These are phyloP conservation scores for Cotesia vestalis DNA, from an alignment of 1,140 invertebrate genomes.

Conservation along the genomic window DNA sequence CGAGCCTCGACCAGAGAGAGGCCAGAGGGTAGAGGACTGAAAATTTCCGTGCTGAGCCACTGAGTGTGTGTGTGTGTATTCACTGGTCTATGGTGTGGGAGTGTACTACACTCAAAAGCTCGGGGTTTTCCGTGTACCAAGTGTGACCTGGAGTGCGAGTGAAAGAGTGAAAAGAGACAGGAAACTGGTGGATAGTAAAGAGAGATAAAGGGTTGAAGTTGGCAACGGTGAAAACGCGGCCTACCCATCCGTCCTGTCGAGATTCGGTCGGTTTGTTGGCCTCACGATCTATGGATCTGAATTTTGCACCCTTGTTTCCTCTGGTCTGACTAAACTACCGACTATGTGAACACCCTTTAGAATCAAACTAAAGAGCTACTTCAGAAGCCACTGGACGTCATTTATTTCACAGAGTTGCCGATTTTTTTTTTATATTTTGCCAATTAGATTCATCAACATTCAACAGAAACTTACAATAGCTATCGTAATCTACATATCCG, in stretches of 20 bases:
- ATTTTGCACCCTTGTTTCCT: constrained; percentile 47
- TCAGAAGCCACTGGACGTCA: no score
- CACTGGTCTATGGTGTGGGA: constrained; percentile 36
- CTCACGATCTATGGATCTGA: constrained; percentile 58
- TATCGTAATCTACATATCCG: no score
- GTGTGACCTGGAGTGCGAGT: not conserved
- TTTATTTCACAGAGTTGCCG: constrained; percentile 10
- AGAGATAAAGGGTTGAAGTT: constrained; percentile 32
- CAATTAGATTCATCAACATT: no score
- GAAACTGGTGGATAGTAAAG: constrained; percentile 26
- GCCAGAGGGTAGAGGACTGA: constrained; percentile 21
- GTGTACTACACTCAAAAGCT: constrained; percentile 13
- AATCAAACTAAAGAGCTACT: constrained; percentile 23
- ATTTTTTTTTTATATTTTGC: not conserved
- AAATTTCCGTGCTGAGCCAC: constrained; percentile 64
- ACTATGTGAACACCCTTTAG: not conserved
- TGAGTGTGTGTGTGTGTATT: constrained; percentile 21
- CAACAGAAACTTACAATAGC: no score
- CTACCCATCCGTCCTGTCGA: constrained; percentile 60
- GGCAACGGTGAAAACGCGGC: constrained; percentile 57
- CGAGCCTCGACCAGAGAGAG: constrained; percentile 49
- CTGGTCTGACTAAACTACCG: constrained; percentile 24
- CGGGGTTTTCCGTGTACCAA: no score
- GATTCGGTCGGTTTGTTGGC: constrained; percentile 62
- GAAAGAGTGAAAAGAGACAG: constrained; percentile 37